Percentiles rank a stretch among this genome's conserved stretches.
phyloP scores from a whole-genome alignment of 2,888 invertebrate genomes.

The Eilema griseolum region DNA sequence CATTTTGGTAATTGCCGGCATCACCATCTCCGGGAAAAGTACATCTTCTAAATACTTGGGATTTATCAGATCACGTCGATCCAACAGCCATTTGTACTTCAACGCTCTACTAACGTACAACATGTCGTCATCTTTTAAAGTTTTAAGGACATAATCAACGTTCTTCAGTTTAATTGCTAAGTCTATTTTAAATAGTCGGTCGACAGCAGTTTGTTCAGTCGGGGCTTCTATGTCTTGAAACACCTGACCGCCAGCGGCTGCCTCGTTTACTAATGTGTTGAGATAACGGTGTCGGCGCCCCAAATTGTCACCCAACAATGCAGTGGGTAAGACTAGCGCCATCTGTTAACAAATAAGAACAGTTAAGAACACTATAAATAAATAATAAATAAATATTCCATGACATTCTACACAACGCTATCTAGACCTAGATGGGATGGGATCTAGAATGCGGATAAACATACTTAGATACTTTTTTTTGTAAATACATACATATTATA shows the following conservation, averaged over 20 bases:
- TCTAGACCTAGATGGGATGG: too few relatives aligned
- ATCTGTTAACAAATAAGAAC: conserved; percentile 45
- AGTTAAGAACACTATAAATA: background rate
- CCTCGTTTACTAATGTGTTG: conserved; percentile 58
- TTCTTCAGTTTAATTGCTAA: conserved; percentile 65
- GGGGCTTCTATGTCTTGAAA: conserved; percentile 41
- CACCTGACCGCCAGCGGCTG: conserved; percentile 21
- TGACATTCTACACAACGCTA: too few relatives aligned
- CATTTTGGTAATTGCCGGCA: conserved; percentile 62
- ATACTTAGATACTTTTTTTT: too few relatives aligned
- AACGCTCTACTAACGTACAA: conserved; percentile 72
- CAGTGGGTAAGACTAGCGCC: conserved; percentile 54
- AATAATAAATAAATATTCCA: too few relatives aligned
- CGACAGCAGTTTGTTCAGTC: conserved; percentile 61
- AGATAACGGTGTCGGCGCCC: conserved; percentile 63
- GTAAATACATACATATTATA: too few relatives aligned
- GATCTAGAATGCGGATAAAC: too few relatives aligned
- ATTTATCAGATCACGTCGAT: conserved; percentile 61
- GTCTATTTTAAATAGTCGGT: conserved; percentile 72
- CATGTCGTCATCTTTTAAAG: conserved; percentile 70
- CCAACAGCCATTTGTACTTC: conserved; percentile 67
- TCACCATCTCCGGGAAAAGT: conserved; percentile 69
- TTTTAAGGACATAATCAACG: conserved; percentile 64
- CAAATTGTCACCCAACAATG: conserved; percentile 60
- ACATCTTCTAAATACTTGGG: conserved; percentile 65